Base-by-base conservation (phyloP, 2,888 invertebrate species). In the Mythimna impura region DNA sequence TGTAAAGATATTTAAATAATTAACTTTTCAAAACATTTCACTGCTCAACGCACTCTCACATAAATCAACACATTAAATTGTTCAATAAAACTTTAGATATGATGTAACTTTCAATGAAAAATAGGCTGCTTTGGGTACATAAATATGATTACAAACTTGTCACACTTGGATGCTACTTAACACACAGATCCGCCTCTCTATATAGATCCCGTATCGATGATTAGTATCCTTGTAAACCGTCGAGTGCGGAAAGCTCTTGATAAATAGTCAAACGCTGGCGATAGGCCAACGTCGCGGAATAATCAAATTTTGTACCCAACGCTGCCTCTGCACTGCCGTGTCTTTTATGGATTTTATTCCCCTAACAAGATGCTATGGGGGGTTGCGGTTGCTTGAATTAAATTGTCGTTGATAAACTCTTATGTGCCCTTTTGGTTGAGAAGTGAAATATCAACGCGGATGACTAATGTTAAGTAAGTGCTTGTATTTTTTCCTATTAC, bases 201-300 rank as follows among this genome's bases (percentile, higher is more conserved):
- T 91, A 89, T 9, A 89, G 72, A 83, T 93, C 87, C 83, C 67
- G 81, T 87, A 90, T 91, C 90, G 92, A 95, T 95, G 95, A 95
- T 95, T 95, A 95, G 95, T 94, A 94, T 93, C 93, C 93, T 94
- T 95, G 95, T 95, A 94, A 94, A 93, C 92, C 93, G 93, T 93
- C 93, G 93, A 87, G 92, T 90, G 91, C 88, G 86, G 93, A 92
- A 93, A 92, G 92, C 91, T 89, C 91, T 93, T 95, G 95, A 96
- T 96, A 95, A 95, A 96, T 96, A 95, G 95, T 94, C 92, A 89
- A 91, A 90, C 90, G 91, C 90, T 95, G 95, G 95, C 95, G 95
- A 94, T 95, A 95, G 95, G 95, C 96, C 95, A 95, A 94, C 95
- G 94, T 95, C 94, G 95, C 92, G 95, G 95, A 95, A 96, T 96